A percentile compares a stretch with the other conserved stretches of the same genome.
phyloP scores from a whole-genome alignment of 2,113 vertebrate species.

The Archocentrus centrarchus region DNA sequence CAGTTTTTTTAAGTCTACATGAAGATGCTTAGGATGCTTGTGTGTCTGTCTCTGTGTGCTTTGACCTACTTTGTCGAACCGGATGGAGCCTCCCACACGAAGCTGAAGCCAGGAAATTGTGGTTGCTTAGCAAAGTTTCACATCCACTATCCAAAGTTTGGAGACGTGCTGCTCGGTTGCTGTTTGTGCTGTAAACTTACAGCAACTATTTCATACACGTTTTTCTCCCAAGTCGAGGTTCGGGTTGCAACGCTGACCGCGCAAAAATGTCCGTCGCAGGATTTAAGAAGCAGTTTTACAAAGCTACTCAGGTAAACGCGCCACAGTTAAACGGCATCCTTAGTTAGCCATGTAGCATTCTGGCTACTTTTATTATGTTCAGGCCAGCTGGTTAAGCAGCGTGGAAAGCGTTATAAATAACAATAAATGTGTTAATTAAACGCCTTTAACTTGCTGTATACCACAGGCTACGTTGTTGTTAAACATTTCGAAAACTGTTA shows the following conservation, averaged over 20 bases:
- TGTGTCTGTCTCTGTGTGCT: neutral
- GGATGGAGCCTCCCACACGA: conserved; percentile 58
- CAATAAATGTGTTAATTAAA: neutral
- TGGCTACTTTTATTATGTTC: neutral
- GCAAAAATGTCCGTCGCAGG: conserved; percentile 94
- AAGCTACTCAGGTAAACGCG: conserved; percentile 91
- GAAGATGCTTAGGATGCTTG: neutral
- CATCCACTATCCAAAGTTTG: conserved; percentile 61
- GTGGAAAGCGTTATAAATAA: neutral
- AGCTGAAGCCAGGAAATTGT: conserved; percentile 57
- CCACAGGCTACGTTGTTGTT: neutral
- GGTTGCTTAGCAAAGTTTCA: conserved; percentile 69
- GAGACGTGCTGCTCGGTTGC: conserved; percentile 34
- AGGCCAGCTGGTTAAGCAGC: conserved; percentile 1
- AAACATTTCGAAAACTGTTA: neutral
- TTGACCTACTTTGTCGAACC: conserved; percentile 45
- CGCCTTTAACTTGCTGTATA: neutral
- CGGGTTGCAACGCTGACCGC: conserved; percentile 10
- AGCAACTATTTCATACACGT: neutral
- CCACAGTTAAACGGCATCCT: conserved; percentile 32
- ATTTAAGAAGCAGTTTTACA: conserved; percentile 96
- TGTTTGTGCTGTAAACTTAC: neutral
- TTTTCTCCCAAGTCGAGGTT: neutral
- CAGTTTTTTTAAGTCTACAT: neutral
- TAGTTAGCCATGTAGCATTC: conserved; percentile 24